Conservation (phyloP, 2,888 invertebrate species). For the Argyresthia goedartella region DNA sequence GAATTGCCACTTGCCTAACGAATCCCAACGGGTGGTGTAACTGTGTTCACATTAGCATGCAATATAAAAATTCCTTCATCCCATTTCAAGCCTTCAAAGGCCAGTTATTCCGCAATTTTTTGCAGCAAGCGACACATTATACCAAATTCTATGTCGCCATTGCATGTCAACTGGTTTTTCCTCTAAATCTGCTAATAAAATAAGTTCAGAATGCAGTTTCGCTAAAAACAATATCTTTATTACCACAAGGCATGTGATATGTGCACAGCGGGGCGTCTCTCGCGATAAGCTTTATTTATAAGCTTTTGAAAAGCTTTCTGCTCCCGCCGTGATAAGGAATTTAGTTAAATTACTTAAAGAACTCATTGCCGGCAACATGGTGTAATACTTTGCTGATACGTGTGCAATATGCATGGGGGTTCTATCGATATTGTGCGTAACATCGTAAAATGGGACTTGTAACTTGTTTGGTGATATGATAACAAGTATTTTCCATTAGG, state of each 20-base stretch:
- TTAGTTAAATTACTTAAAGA: conserved; percentile 36
- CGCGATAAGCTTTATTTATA: conserved; percentile 38
- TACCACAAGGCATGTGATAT: conserved; percentile 17
- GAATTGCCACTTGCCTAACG: too few relatives aligned
- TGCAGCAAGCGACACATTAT: too few relatives aligned
- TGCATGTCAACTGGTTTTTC: not conserved
- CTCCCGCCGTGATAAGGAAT: conserved; percentile 41
- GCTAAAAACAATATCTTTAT: conserved; percentile 16
- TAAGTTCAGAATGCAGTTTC: conserved; percentile 6
- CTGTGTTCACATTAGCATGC: too few relatives aligned
- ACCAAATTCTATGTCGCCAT: not conserved
- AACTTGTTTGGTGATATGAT: not conserved
- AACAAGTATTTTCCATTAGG: not conserved
- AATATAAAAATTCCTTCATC: too few relatives aligned
- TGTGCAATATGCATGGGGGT: too few relatives aligned
- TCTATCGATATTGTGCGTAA: too few relatives aligned
- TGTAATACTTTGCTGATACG: too few relatives aligned
- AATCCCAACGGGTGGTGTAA: too few relatives aligned
- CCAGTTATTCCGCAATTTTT: too few relatives aligned
- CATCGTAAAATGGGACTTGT: too few relatives aligned
- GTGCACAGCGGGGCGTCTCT: conserved; percentile 19
- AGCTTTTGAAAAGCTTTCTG: conserved; percentile 32
- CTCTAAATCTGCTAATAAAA: not conserved
- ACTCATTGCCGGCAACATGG: conserved; percentile 1
- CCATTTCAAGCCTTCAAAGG: too few relatives aligned